Conservation (phyloP, 2,888 invertebrate species). For the Peribatodes rhomboidaria region DNA sequence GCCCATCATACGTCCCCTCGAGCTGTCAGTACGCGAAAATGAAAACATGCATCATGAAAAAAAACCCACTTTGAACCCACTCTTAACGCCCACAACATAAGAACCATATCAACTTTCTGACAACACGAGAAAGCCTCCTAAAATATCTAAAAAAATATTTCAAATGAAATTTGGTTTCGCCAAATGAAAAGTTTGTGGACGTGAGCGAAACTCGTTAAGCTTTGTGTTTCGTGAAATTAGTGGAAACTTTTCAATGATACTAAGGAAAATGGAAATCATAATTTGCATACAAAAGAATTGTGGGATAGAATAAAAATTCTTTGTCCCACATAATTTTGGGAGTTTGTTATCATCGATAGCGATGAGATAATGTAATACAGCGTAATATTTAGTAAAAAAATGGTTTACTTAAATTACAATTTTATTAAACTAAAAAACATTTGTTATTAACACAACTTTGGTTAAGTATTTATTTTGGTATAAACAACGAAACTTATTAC, state of each 20-base stretch:
- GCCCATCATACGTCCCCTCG: slow-evolving; percentile 79
- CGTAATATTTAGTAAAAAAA: too few species aligned
- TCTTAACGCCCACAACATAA: slow-evolving; percentile 52
- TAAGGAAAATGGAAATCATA: slow-evolving; percentile 18
- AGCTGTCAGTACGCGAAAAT: slow-evolving; percentile 81
- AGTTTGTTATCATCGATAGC: background rate
- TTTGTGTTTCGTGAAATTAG: slow-evolving; percentile 34
- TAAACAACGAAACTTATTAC: too few species aligned
- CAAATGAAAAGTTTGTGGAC: slow-evolving; percentile 53
- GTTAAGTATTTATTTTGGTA: too few species aligned
- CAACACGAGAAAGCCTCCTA: slow-evolving; percentile 40
- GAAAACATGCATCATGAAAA: slow-evolving; percentile 81
- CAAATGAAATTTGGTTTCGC: slow-evolving; percentile 64
- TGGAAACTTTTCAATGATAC: slow-evolving; percentile 32
- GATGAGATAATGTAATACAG: background rate
- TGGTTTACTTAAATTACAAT: too few species aligned
- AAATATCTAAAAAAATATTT: slow-evolving; percentile 58
- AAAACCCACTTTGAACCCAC: slow-evolving; percentile 50
- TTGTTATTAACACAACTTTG: background rate
- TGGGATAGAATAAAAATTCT: background rate
- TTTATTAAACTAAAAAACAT: too few species aligned
- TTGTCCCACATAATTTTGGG: background rate
- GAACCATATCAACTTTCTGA: slow-evolving; percentile 46
- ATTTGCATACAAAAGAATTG: slow-evolving; percentile 30
- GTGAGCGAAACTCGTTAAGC: slow-evolving; percentile 39